Base-by-base conservation (phyloP, 2,113 vertebrate species). In the Nannospalax galili region DNA sequence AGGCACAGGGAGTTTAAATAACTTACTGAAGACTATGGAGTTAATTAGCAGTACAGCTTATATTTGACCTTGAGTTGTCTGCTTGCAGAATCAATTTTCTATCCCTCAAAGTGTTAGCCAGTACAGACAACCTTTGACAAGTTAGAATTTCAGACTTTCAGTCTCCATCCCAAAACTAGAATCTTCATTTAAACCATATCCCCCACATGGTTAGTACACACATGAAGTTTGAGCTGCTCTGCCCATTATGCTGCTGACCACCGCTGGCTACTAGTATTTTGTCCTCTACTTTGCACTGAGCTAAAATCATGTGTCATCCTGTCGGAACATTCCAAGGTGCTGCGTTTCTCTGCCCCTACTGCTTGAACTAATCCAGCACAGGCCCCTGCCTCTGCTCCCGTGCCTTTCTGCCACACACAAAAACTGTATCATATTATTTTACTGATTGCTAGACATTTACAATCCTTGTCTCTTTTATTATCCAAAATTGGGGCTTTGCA, bases 391-490 rank as follows among this genome's bases (percentile, higher is more conserved):
- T 87, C 70, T 58, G 28, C 37, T 52, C 24, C n/a, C n/a, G 1
- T 19, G 32, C 22, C 88, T 93, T 37, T 92, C 64, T 52, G 40
- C 24, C 58, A 28, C 22, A 72, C 40, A 48, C 42, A 9, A 2
- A 30, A 16, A 1, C 10, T 37, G 70, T 8, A 15, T 4, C 1
- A 6, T 40, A 52, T 48, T 40, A 62, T 69, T 56, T 93, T 70
- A 16, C 28, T n/a, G 69, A 70, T 78, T 60, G 69, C 52, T 79
- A 92, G 40, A 82, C 48, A 74, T n/a, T 62, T 56, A 48, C 26
- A 62, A 35, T 85, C 20, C 9, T 48, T 72, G 69, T 16, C 58
- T 93, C 84, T 91, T 89, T 95, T 37, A n/a, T 81, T 74, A 75
- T 81, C 48, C 30, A 78, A n/a, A 94, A 84, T 9, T 37, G 11